Conservation (phyloP, 2,888 invertebrate genomes). For the Acutogordius australiensis region DNA sequence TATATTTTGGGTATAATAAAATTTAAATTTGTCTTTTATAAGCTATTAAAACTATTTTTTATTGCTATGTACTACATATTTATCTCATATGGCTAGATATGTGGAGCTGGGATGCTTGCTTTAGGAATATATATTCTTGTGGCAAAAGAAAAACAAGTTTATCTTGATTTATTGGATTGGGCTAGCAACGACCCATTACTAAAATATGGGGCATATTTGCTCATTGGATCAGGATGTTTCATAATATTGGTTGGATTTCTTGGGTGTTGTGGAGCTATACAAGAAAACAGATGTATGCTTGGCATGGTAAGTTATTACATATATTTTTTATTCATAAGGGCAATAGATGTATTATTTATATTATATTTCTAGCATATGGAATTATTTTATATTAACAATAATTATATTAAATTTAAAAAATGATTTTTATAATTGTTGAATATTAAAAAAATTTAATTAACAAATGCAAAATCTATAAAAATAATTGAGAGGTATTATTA, state of each 20-base stretch:
- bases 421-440: no score
- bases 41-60: no score
- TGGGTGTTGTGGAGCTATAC: constrained; percentile 5
- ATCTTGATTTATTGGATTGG: not conserved
- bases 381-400: no score
- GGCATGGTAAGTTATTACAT: not conserved
- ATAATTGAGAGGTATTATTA: no score
- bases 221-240: not conserved
- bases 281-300: constrained; percentile 8
- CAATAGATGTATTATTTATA: no score
- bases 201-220: not conserved
- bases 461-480: no score
- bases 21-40: not conserved
- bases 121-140: constrained; percentile 6
- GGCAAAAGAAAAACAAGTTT: constrained; percentile 7
- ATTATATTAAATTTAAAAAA: no score
- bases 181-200: not conserved
- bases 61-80: no score
- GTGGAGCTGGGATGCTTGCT: not conserved
- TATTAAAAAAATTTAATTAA: no score
- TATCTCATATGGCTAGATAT: no score
- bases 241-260: not conserved
- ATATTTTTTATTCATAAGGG: no score
- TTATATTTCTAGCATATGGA: no score
- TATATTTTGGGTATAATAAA: constrained; percentile 5